Conservation (phyloP, 2,888 invertebrate genomes). For the Drosophila borborema region DNA sequence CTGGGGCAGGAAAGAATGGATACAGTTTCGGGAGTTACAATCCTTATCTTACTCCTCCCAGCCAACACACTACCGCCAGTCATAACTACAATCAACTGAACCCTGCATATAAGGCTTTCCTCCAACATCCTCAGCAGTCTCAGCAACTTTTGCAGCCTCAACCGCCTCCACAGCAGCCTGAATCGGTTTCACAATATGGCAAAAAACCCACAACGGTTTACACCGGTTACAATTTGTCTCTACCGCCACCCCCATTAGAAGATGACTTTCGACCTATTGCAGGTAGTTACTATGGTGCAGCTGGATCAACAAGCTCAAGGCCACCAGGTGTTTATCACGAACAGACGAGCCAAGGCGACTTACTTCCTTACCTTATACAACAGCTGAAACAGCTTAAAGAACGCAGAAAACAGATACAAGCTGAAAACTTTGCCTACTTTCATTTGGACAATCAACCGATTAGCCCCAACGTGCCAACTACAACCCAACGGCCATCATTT, state of each 20-base stretch:
- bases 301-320: constrained; percentile 50
- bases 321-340: constrained; percentile 52
- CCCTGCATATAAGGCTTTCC: constrained; percentile 57
- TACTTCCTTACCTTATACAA: constrained; percentile 81
- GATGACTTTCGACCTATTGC: constrained; percentile 78
- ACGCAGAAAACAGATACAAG: constrained; percentile 78
- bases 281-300: constrained; percentile 68
- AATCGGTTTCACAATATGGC: constrained; percentile 2
- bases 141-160: constrained; percentile 16
- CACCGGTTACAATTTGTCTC: constrained; percentile 75
- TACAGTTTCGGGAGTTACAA: constrained; percentile 80
- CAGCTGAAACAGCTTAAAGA: constrained; percentile 82
- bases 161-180: constrained; percentile 1
- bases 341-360: constrained; percentile 55
- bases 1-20: constrained; percentile 44
- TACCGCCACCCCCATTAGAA: constrained; percentile 73
- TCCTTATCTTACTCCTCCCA: constrained; percentile 82
- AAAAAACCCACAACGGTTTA: constrained; percentile 72
- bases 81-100: constrained; percentile 70
- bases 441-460: constrained; percentile 82
- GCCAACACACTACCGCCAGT: constrained; percentile 42
- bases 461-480: constrained; percentile 28
- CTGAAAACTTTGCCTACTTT: constrained; percentile 85
- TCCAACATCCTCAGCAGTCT: constrained; percentile 55
- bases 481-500: constrained; percentile 36